Percentiles rank a stretch among this genome's conserved stretches.
Conservation (phyloP, 64 coral and sea anemone species). For the Montipora foliosa region DNA sequence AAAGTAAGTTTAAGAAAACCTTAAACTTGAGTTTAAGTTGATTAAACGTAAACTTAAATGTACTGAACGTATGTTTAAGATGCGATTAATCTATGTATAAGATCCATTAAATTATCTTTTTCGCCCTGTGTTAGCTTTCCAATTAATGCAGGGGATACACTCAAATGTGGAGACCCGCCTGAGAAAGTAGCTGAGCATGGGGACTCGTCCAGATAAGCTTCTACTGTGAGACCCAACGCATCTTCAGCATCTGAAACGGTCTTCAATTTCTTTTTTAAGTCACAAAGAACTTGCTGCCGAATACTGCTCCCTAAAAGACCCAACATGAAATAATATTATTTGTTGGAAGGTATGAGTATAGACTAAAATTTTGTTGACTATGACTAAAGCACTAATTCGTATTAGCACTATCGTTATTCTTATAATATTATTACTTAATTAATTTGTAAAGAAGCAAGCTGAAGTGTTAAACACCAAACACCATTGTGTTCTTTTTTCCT, state of each 20-base stretch:
- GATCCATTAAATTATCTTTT: background rate
- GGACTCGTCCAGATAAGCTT: background rate
- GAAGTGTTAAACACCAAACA: too few relatives aligned
- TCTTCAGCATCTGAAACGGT: slow-evolving; percentile 20
- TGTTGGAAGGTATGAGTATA: too few relatives aligned
- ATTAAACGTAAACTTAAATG: background rate
- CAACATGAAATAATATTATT: background rate
- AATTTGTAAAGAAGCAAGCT: too few relatives aligned
- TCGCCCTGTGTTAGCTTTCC: slow-evolving; percentile 2
- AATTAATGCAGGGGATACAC: background rate
- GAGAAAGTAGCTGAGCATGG: background rate
- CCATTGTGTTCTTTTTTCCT: too few relatives aligned
- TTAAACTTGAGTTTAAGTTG: too few relatives aligned
- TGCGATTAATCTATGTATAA: too few relatives aligned
- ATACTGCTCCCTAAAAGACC: background rate
- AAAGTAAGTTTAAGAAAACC: too few relatives aligned
- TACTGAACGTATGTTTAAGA: background rate
- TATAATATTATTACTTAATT: background rate
- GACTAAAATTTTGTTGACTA: background rate
- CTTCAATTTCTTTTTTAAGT: slow-evolving; percentile 35
- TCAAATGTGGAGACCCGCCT: background rate
- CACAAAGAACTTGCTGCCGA: slow-evolving; percentile 40
- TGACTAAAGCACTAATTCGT: background rate
- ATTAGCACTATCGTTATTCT: too few relatives aligned
- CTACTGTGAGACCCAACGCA: background rate